These are phyloP conservation scores for Paedocypris micromegethes DNA, from an alignment of 2,797 vertebrate species.

Conservation along the genomic window DNA sequence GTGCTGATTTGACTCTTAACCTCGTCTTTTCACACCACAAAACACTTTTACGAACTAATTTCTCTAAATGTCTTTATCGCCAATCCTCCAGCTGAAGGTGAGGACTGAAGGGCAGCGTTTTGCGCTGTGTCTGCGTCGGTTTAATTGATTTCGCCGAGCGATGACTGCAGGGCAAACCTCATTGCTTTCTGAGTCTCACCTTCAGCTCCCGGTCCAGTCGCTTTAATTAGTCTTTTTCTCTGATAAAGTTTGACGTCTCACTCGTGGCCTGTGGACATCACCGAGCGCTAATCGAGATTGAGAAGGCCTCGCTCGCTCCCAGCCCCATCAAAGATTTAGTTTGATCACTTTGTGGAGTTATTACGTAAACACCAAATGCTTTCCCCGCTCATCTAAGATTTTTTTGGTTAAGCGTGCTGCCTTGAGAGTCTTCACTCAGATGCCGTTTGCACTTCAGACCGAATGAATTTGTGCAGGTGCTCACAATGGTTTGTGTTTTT, in stretches of 20 bases:
- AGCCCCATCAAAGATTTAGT: background rate
- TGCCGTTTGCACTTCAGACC: too few relatives aligned
- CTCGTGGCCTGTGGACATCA: conserved; percentile 20
- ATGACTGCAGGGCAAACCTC: conserved; percentile 25
- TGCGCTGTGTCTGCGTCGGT: conserved; percentile 3
- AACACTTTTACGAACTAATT: conserved; percentile 27
- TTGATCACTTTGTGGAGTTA: too few relatives aligned
- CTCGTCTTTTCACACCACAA: conserved; percentile 29
- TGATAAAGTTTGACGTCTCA: conserved; percentile 25
- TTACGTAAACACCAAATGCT: too few relatives aligned
- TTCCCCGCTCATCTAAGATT: too few relatives aligned
- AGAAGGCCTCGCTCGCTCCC: background rate
- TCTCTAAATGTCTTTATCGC: conserved; percentile 21
- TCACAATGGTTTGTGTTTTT: too few relatives aligned
- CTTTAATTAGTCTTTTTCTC: conserved; percentile 41
- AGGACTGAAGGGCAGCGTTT: conserved; percentile 13
- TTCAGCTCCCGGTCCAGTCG: conserved; percentile 12
- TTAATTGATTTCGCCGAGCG: conserved; percentile 32
- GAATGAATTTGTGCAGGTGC: too few relatives aligned
- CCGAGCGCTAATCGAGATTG: background rate
- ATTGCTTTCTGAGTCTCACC: conserved; percentile 35
- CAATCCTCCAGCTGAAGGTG: conserved; percentile 24
- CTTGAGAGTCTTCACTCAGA: too few relatives aligned
- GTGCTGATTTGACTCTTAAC: conserved; percentile 32
- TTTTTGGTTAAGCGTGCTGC: too few relatives aligned